Percentiles rank a stretch among this genome's conserved stretches.
Conservation (phyloP, 2,113 vertebrate species). For the Anas platyrhynchos region DNA sequence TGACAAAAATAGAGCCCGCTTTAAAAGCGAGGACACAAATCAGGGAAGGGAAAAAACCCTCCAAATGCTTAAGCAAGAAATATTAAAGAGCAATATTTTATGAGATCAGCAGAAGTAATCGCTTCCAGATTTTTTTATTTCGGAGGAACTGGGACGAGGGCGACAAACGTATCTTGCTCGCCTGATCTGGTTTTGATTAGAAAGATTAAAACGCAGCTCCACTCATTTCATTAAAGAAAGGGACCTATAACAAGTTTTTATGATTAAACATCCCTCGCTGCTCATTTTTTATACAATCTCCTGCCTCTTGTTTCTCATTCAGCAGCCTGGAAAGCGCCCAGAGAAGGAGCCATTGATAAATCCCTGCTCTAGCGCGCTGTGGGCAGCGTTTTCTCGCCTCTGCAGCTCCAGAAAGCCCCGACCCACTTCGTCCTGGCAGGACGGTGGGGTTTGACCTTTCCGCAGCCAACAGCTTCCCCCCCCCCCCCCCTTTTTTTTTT, state of each 20-base stretch:
- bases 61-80: constrained; percentile 29
- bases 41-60: background rate
- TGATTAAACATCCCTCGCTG: constrained; percentile 51
- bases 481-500: fast-evolving
- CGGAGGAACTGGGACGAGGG: constrained; percentile 55
- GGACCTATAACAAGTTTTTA: constrained; percentile 51
- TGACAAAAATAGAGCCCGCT: background rate
- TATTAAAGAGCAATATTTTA: constrained; percentile 76
- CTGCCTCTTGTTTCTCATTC: constrained; percentile 17
- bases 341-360: background rate
- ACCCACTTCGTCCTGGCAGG: background rate
- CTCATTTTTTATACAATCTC: constrained; percentile 47
- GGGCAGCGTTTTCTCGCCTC: constrained; percentile 1
- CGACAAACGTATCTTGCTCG: constrained; percentile 40
- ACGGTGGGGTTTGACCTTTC: background rate
- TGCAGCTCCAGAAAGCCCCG: background rate
- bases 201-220: constrained; percentile 63
- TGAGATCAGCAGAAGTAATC: constrained; percentile 69
- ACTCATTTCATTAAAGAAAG: constrained; percentile 54
- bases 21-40: background rate
- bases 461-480: background rate
- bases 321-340: constrained; percentile 14
- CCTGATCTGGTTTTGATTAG: constrained; percentile 75
- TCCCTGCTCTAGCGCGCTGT: background rate
- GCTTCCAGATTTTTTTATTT: constrained; percentile 77